A percentile compares a stretch with the other conserved stretches of the same genome.
Conservation (phyloP, 2,888 invertebrate genomes). For the Lamellibrachia columna region DNA sequence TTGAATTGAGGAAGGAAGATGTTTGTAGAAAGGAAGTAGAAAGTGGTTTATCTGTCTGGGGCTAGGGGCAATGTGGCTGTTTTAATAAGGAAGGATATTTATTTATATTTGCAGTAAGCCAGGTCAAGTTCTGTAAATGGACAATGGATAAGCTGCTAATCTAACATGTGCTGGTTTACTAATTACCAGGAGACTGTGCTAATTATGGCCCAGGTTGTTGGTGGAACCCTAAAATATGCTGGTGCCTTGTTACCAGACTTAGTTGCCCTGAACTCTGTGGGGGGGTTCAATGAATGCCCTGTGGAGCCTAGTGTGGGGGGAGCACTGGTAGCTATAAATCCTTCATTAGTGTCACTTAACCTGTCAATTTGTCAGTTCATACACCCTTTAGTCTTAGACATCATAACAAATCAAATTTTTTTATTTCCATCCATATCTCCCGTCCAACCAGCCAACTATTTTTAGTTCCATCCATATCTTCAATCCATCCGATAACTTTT, state of each 20-base stretch:
- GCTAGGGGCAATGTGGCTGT: neutral
- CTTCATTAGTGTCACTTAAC: too few species aligned
- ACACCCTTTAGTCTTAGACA: too few species aligned
- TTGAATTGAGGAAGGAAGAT: neutral
- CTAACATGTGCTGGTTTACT: neutral
- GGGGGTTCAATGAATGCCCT: too few species aligned
- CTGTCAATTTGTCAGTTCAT: too few species aligned
- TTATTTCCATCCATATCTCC: too few species aligned
- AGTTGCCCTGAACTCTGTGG: neutral
- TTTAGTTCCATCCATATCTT: too few species aligned
- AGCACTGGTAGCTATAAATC: too few species aligned
- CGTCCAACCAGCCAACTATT: too few species aligned
- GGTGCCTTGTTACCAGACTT: neutral
- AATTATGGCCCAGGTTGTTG: neutral
- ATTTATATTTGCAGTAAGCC: neutral
- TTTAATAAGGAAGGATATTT: constrained; percentile 3
- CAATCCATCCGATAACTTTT: too few species aligned
- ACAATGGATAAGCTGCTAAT: neutral
- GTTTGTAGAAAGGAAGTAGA: neutral
- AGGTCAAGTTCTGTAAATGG: neutral
- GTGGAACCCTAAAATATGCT: neutral
- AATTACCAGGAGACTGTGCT: neutral
- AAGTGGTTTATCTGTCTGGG: neutral
- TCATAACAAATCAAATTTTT: too few species aligned
- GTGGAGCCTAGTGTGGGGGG: too few species aligned